phyloP scores from a whole-genome alignment of 2,888 invertebrate genomes.

The Xestia rhomboidea region DNA sequence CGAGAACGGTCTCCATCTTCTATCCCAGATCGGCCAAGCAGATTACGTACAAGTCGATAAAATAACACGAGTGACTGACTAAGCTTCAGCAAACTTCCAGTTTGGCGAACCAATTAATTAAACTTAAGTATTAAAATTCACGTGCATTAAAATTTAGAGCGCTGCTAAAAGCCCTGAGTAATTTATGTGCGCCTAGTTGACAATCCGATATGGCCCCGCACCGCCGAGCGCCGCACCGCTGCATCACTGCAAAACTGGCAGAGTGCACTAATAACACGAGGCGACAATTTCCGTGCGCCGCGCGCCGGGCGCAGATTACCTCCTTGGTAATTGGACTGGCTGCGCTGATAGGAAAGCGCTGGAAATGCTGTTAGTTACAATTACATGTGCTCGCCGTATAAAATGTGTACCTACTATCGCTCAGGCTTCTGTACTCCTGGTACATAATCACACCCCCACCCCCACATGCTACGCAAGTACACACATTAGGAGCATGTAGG shows the following conservation, averaged over 20 bases:
- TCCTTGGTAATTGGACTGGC: conserved; percentile 72
- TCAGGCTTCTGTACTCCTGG: conserved; percentile 17
- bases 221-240: conserved; percentile 28
- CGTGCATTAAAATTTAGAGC: conserved; percentile 45
- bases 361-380: conserved; percentile 70
- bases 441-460: conserved; percentile 26
- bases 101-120: conserved; percentile 44
- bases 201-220: conserved; percentile 34
- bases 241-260: conserved; percentile 53
- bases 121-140: conserved; percentile 43
- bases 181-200: conserved; percentile 53
- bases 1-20: conserved; percentile 18
- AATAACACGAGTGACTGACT: conserved; percentile 38
- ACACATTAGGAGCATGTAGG: conserved; percentile 25
- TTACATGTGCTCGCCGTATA: conserved; percentile 54
- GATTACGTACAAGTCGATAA: conserved; percentile 43
- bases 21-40: conserved; percentile 39
- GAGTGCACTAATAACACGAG: conserved; percentile 70
- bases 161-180: conserved; percentile 53
- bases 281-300: conserved; percentile 73
- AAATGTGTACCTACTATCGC: conserved; percentile 25
- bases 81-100: conserved; percentile 35
- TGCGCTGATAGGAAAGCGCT: conserved; percentile 71
- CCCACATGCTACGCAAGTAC: background rate
- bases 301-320: conserved; percentile 67